Evolutionary conservation across 2,113 vertebrate species (phyloP), one percentile per base, ranked within the genome.

Genomic region (Ramphastos sulfuratus): DNA sequence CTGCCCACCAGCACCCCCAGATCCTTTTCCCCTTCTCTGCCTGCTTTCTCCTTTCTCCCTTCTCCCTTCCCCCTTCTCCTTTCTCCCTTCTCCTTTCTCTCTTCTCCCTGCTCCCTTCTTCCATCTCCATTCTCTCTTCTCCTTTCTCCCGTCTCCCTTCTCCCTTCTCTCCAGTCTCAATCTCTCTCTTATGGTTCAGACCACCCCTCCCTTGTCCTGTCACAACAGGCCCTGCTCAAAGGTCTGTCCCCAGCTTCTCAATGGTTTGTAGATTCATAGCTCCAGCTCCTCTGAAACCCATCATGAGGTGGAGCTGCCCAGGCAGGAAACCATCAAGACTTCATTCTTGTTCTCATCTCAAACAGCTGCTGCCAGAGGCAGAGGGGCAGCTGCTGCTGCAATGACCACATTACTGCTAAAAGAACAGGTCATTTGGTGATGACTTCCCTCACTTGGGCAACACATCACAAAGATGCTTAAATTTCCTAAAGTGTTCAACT

Each of bases 401-500:
- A 27, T 88, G 87, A 59, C 10, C 19, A 33, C 86, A 87, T 94
- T 92, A 95, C 79, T 89, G 93, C 96, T 93, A 72, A 88, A 96
- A 87, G 92, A 96, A 91, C 56, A 42, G 90, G 79, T 70, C 67
- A 4, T 87, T 95, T 89, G 85, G 81, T 92, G 93, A 93, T 93
- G 89, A 87, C 96, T 93, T 86, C 64, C 82, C 94, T 97, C 55
- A 5, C 92, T 35, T 61, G 63, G 91, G 84, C 82, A 76, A 92
- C 50, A 13, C 63, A 93, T 66, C 78, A 27, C 96, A 96, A 97
- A 93, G 9, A 85, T 78, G 74, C 91, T 28, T 13, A 96, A 73
- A 97, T 97, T 96, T 91, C 91, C 82, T 80, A 74, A 97, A 97
- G 93, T 94, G 88, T n/a, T 94, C 96, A 95, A 80, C 91, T 97